Percentiles rank a stretch among this genome's conserved stretches.
phyloP scores from a whole-genome alignment of 2,113 vertebrate species.

The Mustelus asterias region DNA sequence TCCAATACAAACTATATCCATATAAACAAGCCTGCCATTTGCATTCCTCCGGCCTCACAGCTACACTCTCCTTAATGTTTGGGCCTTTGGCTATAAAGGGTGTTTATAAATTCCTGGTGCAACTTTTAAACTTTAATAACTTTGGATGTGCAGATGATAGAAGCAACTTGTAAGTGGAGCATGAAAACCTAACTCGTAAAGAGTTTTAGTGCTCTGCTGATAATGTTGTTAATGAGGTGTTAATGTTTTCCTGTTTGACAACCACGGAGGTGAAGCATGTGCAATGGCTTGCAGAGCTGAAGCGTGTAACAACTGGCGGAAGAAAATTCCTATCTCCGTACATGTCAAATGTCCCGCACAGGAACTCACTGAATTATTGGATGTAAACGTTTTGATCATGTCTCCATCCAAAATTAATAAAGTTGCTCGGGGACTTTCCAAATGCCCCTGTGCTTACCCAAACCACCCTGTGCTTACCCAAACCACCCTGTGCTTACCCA shows the following conservation, averaged over 20 bases:
- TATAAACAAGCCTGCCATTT: neutral
- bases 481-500: neutral
- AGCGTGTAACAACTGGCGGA: neutral
- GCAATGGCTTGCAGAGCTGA: neutral
- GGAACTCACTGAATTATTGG: neutral
- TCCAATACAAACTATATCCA: neutral
- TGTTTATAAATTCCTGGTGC: neutral
- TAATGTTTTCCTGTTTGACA: neutral
- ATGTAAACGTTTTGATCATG: neutral
- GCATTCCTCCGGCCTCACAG: neutral
- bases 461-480: neutral
- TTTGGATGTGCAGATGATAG: neutral
- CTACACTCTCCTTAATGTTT: neutral
- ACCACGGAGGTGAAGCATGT: neutral
- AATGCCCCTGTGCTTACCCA: neutral
- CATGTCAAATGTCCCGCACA: neutral
- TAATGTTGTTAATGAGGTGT: neutral
- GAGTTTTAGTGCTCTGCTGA: neutral
- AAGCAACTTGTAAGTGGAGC: neutral
- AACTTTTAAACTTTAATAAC: neutral
- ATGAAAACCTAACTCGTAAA: neutral
- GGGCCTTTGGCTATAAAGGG: neutral
- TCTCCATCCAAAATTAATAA: neutral
- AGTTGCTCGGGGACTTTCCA: neutral
- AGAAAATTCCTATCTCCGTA: neutral